Base-by-base conservation (phyloP, 2,888 invertebrate species). In the Eupithecia subumbrata region DNA sequence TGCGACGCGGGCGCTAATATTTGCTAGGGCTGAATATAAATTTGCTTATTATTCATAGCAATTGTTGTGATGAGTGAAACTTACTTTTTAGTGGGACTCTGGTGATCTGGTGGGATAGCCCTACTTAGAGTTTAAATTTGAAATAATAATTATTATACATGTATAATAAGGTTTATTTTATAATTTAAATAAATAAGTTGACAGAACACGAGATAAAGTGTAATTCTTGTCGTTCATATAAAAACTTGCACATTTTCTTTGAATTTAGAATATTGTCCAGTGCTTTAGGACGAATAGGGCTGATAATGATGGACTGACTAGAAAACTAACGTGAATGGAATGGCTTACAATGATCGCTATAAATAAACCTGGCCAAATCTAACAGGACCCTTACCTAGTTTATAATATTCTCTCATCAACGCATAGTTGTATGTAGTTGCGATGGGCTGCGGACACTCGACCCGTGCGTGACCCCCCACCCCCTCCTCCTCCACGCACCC, bases 1-100 rank as follows among this genome's bases (percentile, higher is more conserved):
- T 85, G 48, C 18, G 48, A 45, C 56, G 52, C 66, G 82, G 82
- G 78, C 74, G 74, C 85, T 86, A 87, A 87, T 86, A 88, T 88
- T 87, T 87, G 84, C 67, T 75, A 52, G 76, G 69, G 78, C 63
- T 37, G 71, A 77, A 75, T 75, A 75, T 77, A 75, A 77, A 77
- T 75, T 14, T 80, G 72, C 45, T 37, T 73, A 77, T 77, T 77
- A 77, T 77, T 75, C 75, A 77, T 75, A 72, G 40, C 75, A 77
- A 74, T 73, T 70, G 71, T 79, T 48, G 7, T 48, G 73, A 72
- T 75, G 71, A 67, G 43, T 64, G 64, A 66, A 63, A 69, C 37
- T 63, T 72, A 48, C 70, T 73, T 73, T 48, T 69, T 63, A 71
- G 76, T 7, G 22, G 64, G 68, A 22, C 52, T 48, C 60, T 30